These are phyloP conservation scores for Spea hammondii DNA, from an alignment of 2,797 vertebrate species.

Conservation along the genomic window DNA sequence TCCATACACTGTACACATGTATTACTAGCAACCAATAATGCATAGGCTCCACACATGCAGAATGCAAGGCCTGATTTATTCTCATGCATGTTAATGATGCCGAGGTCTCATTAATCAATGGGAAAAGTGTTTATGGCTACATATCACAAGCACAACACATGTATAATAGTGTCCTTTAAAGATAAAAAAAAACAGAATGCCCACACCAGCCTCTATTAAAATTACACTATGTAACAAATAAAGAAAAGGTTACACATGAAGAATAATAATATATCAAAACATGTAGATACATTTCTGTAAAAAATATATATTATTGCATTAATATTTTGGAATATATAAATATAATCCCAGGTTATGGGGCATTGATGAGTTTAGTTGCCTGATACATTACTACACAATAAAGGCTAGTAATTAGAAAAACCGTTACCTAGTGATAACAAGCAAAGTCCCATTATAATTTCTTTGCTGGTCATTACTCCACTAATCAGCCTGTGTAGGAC, in stretches of 20 bases:
- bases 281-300: background rate
- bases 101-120: too few relatives aligned
- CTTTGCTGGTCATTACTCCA: slow-evolving; percentile 94
- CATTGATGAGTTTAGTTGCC: slow-evolving; percentile 53
- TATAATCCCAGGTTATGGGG: background rate
- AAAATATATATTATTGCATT: background rate
- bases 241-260: too few relatives aligned
- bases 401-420: slow-evolving; percentile 78
- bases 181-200: background rate
- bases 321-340: background rate
- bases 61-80: too few relatives aligned
- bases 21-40: too few relatives aligned
- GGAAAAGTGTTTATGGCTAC: too few relatives aligned
- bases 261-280: background rate
- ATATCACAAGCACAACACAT: background rate
- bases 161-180: background rate
- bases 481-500: slow-evolving; percentile 94
- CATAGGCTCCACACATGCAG: too few relatives aligned
- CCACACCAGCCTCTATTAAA: background rate
- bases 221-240: background rate
- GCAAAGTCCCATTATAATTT: slow-evolving; percentile 97
- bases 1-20: too few relatives aligned
- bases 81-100: too few relatives aligned
- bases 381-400: slow-evolving; percentile 68
- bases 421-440: slow-evolving; percentile 91